phyloP scores from a whole-genome alignment of 2,888 invertebrate species.

The Rhimphoctona megacephalus region DNA sequence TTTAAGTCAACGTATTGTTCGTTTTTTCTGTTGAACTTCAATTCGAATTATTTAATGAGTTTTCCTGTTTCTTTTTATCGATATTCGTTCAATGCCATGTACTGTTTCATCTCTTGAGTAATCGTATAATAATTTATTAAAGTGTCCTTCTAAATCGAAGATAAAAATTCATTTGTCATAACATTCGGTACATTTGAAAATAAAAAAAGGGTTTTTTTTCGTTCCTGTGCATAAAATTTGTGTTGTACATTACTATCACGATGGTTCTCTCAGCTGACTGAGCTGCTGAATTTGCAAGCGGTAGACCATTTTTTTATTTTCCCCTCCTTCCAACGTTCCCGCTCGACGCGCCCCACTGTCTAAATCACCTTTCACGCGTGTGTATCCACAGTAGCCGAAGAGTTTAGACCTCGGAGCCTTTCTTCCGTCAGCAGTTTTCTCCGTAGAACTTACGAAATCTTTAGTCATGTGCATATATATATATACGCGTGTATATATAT shows the following conservation, averaged over 20 bases:
- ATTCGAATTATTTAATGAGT: not conserved
- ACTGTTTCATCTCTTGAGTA: not conserved
- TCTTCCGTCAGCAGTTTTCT: constrained; percentile 51
- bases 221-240: not conserved
- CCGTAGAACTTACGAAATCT: constrained; percentile 37
- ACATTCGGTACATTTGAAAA: not conserved
- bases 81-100: not conserved
- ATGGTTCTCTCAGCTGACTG: constrained; percentile 35
- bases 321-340: constrained; percentile 3
- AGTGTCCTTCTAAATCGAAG: not conserved
- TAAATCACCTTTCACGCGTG: constrained; percentile 55
- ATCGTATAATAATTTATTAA: not conserved
- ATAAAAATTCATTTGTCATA: not conserved
- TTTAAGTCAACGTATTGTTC: not conserved
- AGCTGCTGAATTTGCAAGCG: constrained; percentile 31
- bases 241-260: constrained; percentile 1
- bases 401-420: constrained; percentile 33
- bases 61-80: not conserved
- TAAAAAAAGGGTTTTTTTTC: not conserved
- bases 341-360: not conserved
- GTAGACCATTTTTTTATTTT: constrained; percentile 29
- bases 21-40: not conserved
- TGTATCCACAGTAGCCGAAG: constrained; percentile 22
- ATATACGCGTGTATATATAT: not conserved
- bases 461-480: not conserved